Conservation (phyloP, 2,113 vertebrate species). For the Naja naja region DNA sequence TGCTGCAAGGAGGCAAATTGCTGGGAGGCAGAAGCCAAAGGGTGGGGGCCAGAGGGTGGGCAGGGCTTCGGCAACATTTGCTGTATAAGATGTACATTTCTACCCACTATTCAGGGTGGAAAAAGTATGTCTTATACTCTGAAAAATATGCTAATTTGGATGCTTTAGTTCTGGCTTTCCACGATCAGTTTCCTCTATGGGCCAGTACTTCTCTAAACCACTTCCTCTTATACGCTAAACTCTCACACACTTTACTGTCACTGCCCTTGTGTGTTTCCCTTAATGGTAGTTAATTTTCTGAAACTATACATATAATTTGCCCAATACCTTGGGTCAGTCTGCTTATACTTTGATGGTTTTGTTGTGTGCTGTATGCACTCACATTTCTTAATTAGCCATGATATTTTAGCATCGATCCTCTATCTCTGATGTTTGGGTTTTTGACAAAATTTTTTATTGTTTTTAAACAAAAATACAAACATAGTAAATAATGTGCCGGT, state of each 20-base stretch:
- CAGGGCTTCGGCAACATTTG: too few relatives aligned
- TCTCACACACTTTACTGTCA: not conserved
- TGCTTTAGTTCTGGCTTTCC: not conserved
- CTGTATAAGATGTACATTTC: too few relatives aligned
- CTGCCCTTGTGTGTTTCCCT: not conserved
- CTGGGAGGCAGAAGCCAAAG: too few relatives aligned
- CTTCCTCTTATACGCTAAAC: not conserved
- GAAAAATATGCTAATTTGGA: not conserved
- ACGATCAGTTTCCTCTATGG: not conserved
- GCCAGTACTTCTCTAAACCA: not conserved
- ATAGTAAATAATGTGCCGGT: too few relatives aligned
- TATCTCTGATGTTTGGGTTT: not conserved
- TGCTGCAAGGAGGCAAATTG: too few relatives aligned
- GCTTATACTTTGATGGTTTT: not conserved
- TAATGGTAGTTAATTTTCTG: not conserved
- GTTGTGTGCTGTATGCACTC: not conserved
- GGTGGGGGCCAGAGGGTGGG: too few relatives aligned
- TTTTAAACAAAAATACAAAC: too few relatives aligned
- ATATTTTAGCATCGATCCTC: too few relatives aligned
- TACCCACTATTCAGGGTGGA: too few relatives aligned
- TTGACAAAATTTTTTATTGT: too few relatives aligned
- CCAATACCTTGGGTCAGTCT: not conserved
- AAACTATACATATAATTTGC: not conserved
- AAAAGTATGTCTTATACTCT: too few relatives aligned
- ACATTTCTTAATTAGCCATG: not conserved